A percentile compares a stretch with the other conserved stretches of the same genome.
Evolutionary conservation across 2,113 vertebrate genomes (phyloP).

Genomic region (Gavialis gangeticus): DNA sequence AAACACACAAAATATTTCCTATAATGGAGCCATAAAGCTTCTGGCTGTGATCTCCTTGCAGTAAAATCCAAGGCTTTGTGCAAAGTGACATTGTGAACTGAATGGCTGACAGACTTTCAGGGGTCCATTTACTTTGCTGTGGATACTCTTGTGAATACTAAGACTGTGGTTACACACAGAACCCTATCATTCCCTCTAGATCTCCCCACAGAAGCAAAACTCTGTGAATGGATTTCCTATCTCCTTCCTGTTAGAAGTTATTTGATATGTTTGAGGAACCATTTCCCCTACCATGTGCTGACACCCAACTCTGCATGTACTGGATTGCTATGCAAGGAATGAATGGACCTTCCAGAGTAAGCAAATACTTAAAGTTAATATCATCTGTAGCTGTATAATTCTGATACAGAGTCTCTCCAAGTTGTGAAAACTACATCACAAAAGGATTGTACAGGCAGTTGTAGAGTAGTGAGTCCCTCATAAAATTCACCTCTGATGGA

Average conservation of each 20-base stretch:
- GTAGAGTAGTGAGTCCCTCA: background rate
- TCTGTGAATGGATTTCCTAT: background rate
- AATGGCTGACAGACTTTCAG: background rate
- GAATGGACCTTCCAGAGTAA: background rate
- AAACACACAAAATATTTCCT: background rate
- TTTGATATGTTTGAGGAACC: accelerated
- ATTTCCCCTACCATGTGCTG: background rate
- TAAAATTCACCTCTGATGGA: background rate
- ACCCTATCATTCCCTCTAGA: background rate
- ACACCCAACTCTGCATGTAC: background rate
- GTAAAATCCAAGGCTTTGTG: background rate
- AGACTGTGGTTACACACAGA: background rate
- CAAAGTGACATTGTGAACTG: background rate
- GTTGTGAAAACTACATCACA: background rate
- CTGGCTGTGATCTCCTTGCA: background rate
- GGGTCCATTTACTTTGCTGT: background rate
- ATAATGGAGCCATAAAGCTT: background rate
- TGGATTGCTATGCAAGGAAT: accelerated
- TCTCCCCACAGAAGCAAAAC: background rate
- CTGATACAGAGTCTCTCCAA: background rate
- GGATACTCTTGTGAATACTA: conserved; percentile 59
- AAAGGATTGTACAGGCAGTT: background rate
- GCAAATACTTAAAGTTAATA: background rate
- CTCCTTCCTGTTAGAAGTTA: background rate
- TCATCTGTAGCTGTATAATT: background rate